A percentile compares a stretch with the other conserved stretches of the same genome.
phyloP scores from a whole-genome alignment of 2,113 vertebrate genomes.

The Rhabdomys dilectus region DNA sequence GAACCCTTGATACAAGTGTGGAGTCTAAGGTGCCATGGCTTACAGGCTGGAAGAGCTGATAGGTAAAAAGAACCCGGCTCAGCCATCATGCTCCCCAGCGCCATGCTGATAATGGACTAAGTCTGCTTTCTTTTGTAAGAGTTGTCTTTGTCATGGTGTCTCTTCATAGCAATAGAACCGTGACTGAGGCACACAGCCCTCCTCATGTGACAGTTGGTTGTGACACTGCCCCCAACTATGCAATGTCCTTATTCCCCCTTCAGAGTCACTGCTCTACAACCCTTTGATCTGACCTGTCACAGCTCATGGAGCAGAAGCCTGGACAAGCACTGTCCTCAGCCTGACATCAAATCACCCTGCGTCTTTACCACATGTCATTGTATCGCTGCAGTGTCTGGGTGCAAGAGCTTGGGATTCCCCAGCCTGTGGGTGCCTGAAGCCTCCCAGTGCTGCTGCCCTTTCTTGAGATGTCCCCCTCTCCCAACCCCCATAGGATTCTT shows the following conservation, averaged over 20 bases:
- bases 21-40: background rate
- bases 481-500: background rate
- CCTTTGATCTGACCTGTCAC: background rate
- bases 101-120: background rate
- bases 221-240: background rate
- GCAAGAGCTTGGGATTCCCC: background rate
- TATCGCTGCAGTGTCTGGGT: fast-evolving
- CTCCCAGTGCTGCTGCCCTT: background rate
- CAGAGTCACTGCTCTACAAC: background rate
- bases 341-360: background rate
- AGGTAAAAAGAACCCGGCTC: background rate
- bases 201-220: background rate
- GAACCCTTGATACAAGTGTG: background rate
- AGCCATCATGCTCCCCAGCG: background rate
- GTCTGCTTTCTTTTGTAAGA: background rate
- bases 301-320: background rate
- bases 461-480: background rate
- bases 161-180: background rate
- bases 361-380: fast-evolving
- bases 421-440: background rate
- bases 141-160: background rate
- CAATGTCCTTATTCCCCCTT: background rate
- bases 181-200: background rate
- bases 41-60: background rate
- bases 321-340: background rate